phyloP scores from a whole-genome alignment of 2,888 invertebrate genomes.

The Nomada fabriciana region DNA sequence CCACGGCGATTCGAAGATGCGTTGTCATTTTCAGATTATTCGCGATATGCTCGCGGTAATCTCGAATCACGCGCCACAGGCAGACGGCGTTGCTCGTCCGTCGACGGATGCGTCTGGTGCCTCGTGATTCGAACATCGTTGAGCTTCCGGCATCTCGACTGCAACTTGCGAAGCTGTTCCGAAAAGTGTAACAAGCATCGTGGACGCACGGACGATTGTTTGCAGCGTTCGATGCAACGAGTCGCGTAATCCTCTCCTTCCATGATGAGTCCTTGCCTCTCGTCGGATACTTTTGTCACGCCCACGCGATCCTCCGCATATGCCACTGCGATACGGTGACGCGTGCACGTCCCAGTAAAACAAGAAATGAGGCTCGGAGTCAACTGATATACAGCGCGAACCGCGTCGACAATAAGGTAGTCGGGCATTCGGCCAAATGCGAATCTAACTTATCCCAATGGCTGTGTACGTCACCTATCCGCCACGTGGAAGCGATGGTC shows the following conservation, averaged over 20 bases:
- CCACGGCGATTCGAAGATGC: slow-evolving; percentile 21
- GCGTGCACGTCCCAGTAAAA: not conserved
- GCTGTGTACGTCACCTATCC: slow-evolving; percentile 9
- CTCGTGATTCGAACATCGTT: not conserved
- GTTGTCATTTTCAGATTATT: slow-evolving; percentile 25
- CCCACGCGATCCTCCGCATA: slow-evolving; percentile 17
- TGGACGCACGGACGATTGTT: not conserved
- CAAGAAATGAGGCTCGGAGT: not conserved
- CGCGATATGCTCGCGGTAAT: not conserved
- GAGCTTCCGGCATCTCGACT: not conserved
- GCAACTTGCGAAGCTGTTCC: not conserved
- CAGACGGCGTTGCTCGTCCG: not conserved
- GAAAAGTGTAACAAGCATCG: not conserved
- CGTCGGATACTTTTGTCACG: slow-evolving; percentile 10
- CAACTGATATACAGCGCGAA: not conserved
- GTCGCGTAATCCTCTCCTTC: not conserved
- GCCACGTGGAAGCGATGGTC: slow-evolving; percentile 5
- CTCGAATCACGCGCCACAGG: not conserved
- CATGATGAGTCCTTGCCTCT: not conserved
- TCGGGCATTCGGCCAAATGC: slow-evolving; percentile 61
- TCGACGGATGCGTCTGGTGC: not conserved
- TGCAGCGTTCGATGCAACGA: not conserved
- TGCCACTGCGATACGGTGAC: not conserved
- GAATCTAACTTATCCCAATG: slow-evolving; percentile 46
- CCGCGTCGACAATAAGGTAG: slow-evolving; percentile 17